phyloP scores from a whole-genome alignment of 2,797 vertebrate genomes.

The Tiaroga cobitis region DNA sequence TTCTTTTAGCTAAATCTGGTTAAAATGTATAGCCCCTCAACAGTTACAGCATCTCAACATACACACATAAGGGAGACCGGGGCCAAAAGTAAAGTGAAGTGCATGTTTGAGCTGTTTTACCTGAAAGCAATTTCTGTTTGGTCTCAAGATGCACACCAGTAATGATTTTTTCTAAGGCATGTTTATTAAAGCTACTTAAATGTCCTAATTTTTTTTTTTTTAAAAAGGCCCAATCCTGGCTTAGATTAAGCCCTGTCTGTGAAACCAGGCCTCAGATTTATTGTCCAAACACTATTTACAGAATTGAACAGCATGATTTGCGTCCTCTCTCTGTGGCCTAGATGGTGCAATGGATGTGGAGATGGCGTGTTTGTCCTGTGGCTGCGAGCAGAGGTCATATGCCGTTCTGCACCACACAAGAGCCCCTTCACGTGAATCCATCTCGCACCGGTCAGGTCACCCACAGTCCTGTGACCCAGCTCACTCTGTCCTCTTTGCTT shows the following conservation, averaged over 20 bases:
- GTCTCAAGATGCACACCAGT: neutral
- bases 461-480: constrained; percentile 18
- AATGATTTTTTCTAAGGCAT: neutral
- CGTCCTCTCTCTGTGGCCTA: constrained; percentile 45
- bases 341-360: constrained; percentile 67
- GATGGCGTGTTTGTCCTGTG: constrained; percentile 17
- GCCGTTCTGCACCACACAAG: constrained; percentile 60
- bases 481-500: constrained; percentile 63
- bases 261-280: neutral
- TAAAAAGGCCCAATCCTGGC: neutral
- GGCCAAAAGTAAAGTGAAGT: neutral
- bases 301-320: neutral
- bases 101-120: neutral
- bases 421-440: neutral
- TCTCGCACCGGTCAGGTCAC: neutral
- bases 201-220: too few species aligned
- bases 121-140: neutral
- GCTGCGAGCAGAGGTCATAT: neutral
- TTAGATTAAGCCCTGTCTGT: neutral
- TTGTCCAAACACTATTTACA: neutral
- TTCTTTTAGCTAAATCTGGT: neutral
- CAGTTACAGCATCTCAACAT: neutral
- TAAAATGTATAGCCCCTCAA: neutral
- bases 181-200: neutral
- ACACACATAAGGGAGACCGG: neutral